A percentile compares a stretch with the other conserved stretches of the same genome.
phyloP scores from a whole-genome alignment of 2,888 invertebrate species.

The Eupithecia vulgata region DNA sequence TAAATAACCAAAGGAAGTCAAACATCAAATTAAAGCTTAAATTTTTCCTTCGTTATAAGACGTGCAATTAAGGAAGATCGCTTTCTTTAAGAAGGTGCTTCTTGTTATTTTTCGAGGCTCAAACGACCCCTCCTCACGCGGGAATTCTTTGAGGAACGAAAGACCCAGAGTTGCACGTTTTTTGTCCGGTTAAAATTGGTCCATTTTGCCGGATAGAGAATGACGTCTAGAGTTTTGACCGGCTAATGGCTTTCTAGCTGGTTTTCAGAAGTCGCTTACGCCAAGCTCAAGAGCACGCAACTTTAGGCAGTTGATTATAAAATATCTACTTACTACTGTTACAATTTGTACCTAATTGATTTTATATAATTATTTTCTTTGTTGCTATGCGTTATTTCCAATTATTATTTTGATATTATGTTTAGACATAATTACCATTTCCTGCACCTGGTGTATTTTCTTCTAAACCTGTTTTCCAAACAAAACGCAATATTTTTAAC shows the following conservation, averaged over 20 bases:
- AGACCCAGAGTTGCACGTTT: constrained; percentile 9
- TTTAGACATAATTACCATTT: background rate
- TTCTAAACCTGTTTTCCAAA: background rate
- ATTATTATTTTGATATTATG: too few relatives aligned
- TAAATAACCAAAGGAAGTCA: constrained; percentile 30
- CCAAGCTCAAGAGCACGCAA: background rate
- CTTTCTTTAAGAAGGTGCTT: constrained; percentile 75
- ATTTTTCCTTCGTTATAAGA: constrained; percentile 37
- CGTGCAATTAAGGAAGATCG: constrained; percentile 71
- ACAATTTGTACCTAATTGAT: background rate
- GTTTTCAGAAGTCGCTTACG: background rate
- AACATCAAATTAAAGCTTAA: constrained; percentile 37
- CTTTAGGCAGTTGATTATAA: background rate
- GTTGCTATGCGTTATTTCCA: too few relatives aligned
- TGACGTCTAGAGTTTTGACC: too few relatives aligned
- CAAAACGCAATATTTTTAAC: background rate
- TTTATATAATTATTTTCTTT: background rate
- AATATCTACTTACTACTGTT: background rate
- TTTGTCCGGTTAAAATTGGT: background rate
- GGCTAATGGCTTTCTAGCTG: too few relatives aligned
- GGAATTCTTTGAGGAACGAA: constrained; percentile 46
- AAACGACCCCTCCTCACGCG: constrained; percentile 36
- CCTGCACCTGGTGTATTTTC: background rate
- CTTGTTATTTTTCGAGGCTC: constrained; percentile 71
- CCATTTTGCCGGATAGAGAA: background rate